Conservation (phyloP, 2,888 invertebrate species). For the Cephus pygmeus region DNA sequence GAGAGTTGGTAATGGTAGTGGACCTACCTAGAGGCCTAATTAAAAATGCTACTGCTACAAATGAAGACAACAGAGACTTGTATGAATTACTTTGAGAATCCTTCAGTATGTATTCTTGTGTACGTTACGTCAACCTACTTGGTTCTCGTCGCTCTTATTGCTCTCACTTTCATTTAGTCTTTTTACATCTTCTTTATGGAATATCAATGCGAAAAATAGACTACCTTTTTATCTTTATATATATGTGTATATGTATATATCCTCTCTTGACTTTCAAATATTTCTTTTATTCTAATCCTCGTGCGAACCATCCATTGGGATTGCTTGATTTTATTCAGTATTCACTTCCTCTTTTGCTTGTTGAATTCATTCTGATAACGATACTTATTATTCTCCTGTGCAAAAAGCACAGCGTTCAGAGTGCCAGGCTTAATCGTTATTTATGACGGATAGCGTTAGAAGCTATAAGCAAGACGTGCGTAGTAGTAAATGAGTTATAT, state of each 20-base stretch:
- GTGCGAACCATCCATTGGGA: background rate
- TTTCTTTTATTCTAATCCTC: background rate
- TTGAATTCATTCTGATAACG: background rate
- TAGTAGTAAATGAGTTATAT: background rate
- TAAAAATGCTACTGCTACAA: conserved; percentile 20
- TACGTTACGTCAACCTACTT: background rate
- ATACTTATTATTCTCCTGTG: background rate
- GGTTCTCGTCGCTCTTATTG: background rate
- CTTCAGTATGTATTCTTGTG: background rate
- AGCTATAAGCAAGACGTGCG: background rate
- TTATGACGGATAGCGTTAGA: background rate
- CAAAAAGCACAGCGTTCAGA: background rate
- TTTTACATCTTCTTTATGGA: background rate
- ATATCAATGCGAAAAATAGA: background rate
- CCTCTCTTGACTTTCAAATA: background rate
- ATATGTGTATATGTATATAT: background rate
- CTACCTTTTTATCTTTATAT: background rate
- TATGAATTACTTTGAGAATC: conserved; percentile 10
- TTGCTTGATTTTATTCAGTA: background rate
- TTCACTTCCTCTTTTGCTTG: background rate
- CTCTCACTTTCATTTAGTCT: no score
- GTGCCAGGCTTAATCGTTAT: conserved; percentile 5
- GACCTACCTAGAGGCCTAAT: conserved; percentile 15
- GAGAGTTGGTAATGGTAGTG: background rate
- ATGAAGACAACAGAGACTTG: conserved; percentile 10